Percentiles rank a stretch among this genome's conserved stretches.
phyloP scores from a whole-genome alignment of 2,113 vertebrate species.

The Xiphorhynchus elegans region DNA sequence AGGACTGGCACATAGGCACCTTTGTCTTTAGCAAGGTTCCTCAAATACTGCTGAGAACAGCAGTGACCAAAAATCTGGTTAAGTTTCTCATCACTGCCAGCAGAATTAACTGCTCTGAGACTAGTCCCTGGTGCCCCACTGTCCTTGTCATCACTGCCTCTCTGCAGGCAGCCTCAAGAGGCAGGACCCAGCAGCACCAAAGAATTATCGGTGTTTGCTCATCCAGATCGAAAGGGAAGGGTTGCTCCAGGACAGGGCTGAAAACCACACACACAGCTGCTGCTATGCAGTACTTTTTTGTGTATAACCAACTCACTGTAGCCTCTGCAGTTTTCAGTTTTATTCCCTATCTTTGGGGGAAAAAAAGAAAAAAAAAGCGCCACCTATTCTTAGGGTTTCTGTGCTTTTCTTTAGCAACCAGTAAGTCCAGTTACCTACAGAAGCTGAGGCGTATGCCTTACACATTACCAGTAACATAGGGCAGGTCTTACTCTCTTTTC shows the following conservation, averaged over 20 bases:
- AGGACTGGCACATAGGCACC: not conserved
- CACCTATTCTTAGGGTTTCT: not conserved
- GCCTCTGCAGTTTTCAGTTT: not conserved
- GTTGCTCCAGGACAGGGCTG: not conserved
- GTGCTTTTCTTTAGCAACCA: not conserved
- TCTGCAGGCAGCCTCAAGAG: not conserved
- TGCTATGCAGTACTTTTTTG: not conserved
- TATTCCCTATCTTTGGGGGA: not conserved
- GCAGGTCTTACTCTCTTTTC: not conserved
- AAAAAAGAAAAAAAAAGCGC: too few species aligned
- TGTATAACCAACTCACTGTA: not conserved
- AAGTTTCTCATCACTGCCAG: not conserved
- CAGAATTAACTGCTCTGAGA: not conserved
- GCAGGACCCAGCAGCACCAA: not conserved
- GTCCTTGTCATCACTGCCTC: conserved; percentile 2
- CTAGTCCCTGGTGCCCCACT: not conserved
- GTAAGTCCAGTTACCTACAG: not conserved
- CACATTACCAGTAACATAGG: not conserved
- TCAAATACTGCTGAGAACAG: conserved; percentile 38
- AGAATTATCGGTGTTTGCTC: not conserved
- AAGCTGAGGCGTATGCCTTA: not conserved
- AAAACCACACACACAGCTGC: not conserved
- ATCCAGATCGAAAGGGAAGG: not conserved
- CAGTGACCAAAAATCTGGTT: not conserved
- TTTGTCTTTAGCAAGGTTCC: not conserved